A percentile compares a stretch with the other conserved stretches of the same genome.
These are phyloP conservation scores for Heliconius sara DNA, from an alignment of 2,888 invertebrate genomes.

Conservation along the genomic window DNA sequence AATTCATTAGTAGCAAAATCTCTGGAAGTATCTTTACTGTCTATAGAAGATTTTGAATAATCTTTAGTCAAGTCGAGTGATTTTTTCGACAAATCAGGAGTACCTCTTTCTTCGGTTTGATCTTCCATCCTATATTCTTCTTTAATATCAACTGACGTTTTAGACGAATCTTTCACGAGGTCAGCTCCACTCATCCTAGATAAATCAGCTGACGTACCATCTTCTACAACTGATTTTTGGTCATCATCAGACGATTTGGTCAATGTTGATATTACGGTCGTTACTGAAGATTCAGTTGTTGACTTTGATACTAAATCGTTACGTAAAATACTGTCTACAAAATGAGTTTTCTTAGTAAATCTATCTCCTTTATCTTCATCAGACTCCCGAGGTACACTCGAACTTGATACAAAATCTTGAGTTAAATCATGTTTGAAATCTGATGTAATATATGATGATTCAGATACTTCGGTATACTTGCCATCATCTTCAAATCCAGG, in stretches of 20 bases:
- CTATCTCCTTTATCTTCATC: constrained; percentile 60
- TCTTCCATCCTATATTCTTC: constrained; percentile 73
- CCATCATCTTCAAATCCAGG: constrained; percentile 70
- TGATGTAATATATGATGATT: constrained; percentile 47
- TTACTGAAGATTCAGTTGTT: constrained; percentile 79
- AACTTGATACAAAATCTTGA: constrained; percentile 55
- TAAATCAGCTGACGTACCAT: constrained; percentile 77
- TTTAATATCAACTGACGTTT: constrained; percentile 74
- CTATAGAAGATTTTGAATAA: constrained; percentile 80
- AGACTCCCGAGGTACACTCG: constrained; percentile 52
- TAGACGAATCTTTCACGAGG: constrained; percentile 74
- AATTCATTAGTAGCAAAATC: constrained; percentile 80
- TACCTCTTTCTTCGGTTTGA: constrained; percentile 69
- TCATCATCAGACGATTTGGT: constrained; percentile 80
- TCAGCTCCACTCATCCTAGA: constrained; percentile 79
- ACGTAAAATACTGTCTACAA: constrained; percentile 64
- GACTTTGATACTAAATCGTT: constrained; percentile 76
- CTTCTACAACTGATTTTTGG: constrained; percentile 76
- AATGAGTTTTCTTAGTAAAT: constrained; percentile 63
- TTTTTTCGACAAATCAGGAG: constrained; percentile 79
- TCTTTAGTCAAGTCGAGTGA: constrained; percentile 78
- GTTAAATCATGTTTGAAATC: constrained; percentile 48
- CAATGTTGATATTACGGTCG: constrained; percentile 75
- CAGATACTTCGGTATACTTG: constrained; percentile 60
- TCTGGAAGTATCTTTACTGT: constrained; percentile 79